phyloP scores from a whole-genome alignment of 2,797 vertebrate genomes.

The Acrossocheilus wenchowensis region DNA sequence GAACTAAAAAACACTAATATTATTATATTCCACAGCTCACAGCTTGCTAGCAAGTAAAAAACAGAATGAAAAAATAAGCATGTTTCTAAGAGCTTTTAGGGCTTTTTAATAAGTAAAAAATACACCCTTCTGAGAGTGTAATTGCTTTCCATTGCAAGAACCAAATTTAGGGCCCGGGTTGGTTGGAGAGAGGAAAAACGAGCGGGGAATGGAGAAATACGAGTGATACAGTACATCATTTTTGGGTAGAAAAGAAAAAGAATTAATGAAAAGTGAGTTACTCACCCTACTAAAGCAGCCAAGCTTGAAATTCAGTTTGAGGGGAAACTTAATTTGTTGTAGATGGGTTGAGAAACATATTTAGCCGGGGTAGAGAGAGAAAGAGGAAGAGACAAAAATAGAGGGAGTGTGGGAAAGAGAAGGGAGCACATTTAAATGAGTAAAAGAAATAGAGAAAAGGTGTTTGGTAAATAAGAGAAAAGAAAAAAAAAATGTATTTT shows the following conservation, averaged over 20 bases:
- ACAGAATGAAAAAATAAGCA: constrained; percentile 82
- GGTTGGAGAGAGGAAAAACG: constrained; percentile 45
- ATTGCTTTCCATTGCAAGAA: constrained; percentile 89
- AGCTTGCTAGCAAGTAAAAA: constrained; percentile 41
- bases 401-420: background rate
- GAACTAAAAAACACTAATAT: background rate
- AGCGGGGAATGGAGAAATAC: constrained; percentile 66
- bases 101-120: constrained; percentile 94
- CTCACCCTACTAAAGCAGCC: constrained; percentile 89
- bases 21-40: background rate
- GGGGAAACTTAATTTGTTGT: constrained; percentile 97
- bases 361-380: constrained; percentile 79
- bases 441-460: background rate
- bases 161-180: constrained; percentile 82
- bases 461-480: constrained; percentile 69
- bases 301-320: constrained; percentile 99
- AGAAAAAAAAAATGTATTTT: constrained; percentile 63
- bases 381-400: constrained; percentile 28
- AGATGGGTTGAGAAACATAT: constrained; percentile 96
- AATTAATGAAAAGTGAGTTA: constrained; percentile 97
- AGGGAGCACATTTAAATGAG: constrained; percentile 3
- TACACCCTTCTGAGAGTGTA: constrained; percentile 91
- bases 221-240: constrained; percentile 92
- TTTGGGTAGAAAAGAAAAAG: constrained; percentile 86
- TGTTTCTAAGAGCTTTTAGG: constrained; percentile 83